A percentile compares a stretch with the other conserved stretches of the same genome.
phyloP scores from a whole-genome alignment of 2,797 vertebrate species.

The Hozukius guyotensis region DNA sequence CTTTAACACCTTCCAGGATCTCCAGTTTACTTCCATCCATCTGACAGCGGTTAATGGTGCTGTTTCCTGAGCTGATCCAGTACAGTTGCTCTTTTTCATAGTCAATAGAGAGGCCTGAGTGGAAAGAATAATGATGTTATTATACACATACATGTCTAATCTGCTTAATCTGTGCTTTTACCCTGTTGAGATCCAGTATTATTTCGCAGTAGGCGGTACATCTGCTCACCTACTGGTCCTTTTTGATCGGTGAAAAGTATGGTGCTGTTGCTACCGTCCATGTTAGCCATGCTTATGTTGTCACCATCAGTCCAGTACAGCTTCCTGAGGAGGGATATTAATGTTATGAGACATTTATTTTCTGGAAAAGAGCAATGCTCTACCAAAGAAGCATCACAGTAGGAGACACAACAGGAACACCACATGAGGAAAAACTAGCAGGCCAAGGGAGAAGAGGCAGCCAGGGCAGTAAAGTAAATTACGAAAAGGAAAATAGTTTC shows the following conservation, averaged over 20 bases:
- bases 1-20: constrained; percentile 84
- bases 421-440: background rate
- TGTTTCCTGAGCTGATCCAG: constrained; percentile 95
- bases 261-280: constrained; percentile 91
- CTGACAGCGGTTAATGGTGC: constrained; percentile 91
- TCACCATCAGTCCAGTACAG: constrained; percentile 98
- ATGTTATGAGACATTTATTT: background rate
- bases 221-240: constrained; percentile 90
- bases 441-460: background rate
- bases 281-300: constrained; percentile 95
- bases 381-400: background rate
- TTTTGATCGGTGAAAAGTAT: constrained; percentile 91
- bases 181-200: background rate
- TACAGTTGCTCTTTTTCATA: constrained; percentile 91
- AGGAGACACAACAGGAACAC: background rate
- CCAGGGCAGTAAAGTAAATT: background rate
- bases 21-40: constrained; percentile 90
- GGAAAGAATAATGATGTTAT: background rate
- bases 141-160: background rate
- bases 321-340: constrained; percentile 81
- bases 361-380: background rate
- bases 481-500: background rate
- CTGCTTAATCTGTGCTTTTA: background rate
- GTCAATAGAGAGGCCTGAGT: constrained; percentile 93
- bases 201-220: background rate